These are phyloP conservation scores for Pterobdella sp. DNA, from an alignment of 2,888 invertebrate genomes.

Conservation along the genomic window DNA sequence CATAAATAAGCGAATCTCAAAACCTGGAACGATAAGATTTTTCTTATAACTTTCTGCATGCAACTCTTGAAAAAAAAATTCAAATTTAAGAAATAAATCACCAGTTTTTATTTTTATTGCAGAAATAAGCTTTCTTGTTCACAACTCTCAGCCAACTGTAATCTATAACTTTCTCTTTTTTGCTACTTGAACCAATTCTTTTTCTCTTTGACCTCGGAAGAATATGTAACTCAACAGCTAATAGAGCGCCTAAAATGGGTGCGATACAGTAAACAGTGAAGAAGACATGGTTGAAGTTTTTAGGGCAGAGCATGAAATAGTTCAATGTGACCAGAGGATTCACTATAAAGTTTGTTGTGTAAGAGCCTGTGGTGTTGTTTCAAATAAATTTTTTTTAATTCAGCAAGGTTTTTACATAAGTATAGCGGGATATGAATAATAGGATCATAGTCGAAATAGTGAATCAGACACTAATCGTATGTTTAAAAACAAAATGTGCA, in stretches of 20 bases:
- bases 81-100: too few species aligned
- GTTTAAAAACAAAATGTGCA: background rate
- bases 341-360: background rate
- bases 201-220: too few species aligned
- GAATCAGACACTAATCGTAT: background rate
- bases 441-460: background rate
- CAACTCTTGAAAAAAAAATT: too few species aligned
- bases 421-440: background rate
- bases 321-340: slow-evolving; percentile 8
- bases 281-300: background rate
- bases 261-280: slow-evolving; percentile 12
- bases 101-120: too few species aligned
- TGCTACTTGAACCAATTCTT: too few species aligned
- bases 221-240: background rate
- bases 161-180: too few species aligned
- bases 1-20: too few species aligned
- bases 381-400: too few species aligned
- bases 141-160: too few species aligned
- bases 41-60: too few species aligned
- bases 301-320: background rate
- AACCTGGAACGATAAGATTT: too few species aligned
- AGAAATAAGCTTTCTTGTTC: too few species aligned
- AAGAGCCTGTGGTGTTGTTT: background rate
- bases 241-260: background rate
- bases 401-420: background rate